These are phyloP conservation scores for Meloidogyne exigua DNA, from an alignment of 1,140 invertebrate species.

Conservation along the genomic window DNA sequence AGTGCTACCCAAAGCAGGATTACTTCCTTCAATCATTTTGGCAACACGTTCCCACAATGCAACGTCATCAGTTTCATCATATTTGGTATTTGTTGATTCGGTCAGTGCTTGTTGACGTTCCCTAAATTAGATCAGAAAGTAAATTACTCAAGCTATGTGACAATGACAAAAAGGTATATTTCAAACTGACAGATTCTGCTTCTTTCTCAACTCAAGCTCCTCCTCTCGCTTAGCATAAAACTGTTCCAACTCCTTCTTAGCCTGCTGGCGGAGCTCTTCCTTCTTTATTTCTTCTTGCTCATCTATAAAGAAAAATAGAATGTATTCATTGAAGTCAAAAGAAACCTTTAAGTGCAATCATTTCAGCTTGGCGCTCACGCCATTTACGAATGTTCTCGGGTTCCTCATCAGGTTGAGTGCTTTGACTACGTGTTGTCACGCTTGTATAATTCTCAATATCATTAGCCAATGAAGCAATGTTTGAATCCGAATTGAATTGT, in stretches of 20 bases:
- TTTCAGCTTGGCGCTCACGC: conserved; percentile 44
- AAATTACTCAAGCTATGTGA: too few relatives aligned
- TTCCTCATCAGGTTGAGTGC: conserved; percentile 38
- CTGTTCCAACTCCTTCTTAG: conserved; percentile 52
- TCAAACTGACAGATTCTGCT: conserved; percentile 41
- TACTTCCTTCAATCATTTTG: conserved; percentile 41
- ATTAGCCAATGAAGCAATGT: neutral
- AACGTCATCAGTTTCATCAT: conserved; percentile 1
- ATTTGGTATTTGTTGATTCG: conserved; percentile 19
- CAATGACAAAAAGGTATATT: too few relatives aligned
- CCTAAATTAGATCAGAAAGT: conserved; percentile 24
- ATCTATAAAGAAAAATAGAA: conserved; percentile 39
- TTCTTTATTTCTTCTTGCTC: conserved; percentile 49
- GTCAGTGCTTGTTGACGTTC: conserved; percentile 38
- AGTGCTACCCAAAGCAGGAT: neutral
- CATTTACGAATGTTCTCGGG: conserved; percentile 57
- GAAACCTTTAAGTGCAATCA: conserved; percentile 47
- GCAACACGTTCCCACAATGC: conserved; percentile 41
- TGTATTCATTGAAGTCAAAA: conserved; percentile 1
- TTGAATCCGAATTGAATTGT: conserved; percentile 28
- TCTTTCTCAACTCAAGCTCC: conserved; percentile 44
- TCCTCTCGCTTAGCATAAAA: conserved; percentile 45
- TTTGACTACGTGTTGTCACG: conserved; percentile 29
- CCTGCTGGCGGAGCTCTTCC: conserved; percentile 45
- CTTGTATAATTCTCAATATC: neutral